Evolutionary conservation across 2,797 vertebrate species (phyloP).

Genomic region (Apogon hyalosoma): DNA sequence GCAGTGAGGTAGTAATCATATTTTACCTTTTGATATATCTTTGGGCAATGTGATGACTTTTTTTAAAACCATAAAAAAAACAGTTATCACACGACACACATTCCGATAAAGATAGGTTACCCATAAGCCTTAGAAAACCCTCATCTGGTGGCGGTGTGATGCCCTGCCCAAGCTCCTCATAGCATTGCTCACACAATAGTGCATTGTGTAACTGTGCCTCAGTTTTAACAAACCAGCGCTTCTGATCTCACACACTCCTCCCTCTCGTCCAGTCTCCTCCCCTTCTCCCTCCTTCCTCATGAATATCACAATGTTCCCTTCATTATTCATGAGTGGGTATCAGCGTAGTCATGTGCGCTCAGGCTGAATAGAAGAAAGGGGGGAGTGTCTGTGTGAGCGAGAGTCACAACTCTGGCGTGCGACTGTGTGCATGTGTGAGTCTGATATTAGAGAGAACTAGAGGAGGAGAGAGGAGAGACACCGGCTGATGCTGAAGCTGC

Average conservation of each 20-base stretch:
- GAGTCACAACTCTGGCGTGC: constrained; percentile 82
- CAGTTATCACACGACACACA: not conserved
- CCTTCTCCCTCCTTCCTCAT: constrained; percentile 85
- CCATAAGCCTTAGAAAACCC: constrained; percentile 14
- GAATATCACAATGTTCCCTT: constrained; percentile 86
- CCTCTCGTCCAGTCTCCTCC: constrained; percentile 80
- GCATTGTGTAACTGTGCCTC: constrained; percentile 87
- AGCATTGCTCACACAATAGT: constrained; percentile 87
- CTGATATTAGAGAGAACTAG: constrained; percentile 44
- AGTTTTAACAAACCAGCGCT: constrained; percentile 90
- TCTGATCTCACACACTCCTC: constrained; percentile 83
- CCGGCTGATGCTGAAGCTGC: constrained; percentile 64
- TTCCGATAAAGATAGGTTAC: constrained; percentile 12
- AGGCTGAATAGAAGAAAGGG: constrained; percentile 75
- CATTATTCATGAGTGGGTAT: constrained; percentile 95
- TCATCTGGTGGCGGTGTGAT: constrained; percentile 67
- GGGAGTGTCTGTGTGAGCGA: constrained; percentile 80
- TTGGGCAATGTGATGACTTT: not conserved
- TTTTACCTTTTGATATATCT: not conserved
- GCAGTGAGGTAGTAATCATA: no score
- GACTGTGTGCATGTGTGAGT: constrained; percentile 48
- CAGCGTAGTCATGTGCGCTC: constrained; percentile 91
- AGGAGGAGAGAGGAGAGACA: constrained; percentile 80
- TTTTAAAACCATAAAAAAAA: constrained; percentile 9
- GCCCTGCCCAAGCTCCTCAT: constrained; percentile 71